phyloP scores from a whole-genome alignment of 2,113 vertebrate species.

The Thamnaconus septentrionalis region DNA sequence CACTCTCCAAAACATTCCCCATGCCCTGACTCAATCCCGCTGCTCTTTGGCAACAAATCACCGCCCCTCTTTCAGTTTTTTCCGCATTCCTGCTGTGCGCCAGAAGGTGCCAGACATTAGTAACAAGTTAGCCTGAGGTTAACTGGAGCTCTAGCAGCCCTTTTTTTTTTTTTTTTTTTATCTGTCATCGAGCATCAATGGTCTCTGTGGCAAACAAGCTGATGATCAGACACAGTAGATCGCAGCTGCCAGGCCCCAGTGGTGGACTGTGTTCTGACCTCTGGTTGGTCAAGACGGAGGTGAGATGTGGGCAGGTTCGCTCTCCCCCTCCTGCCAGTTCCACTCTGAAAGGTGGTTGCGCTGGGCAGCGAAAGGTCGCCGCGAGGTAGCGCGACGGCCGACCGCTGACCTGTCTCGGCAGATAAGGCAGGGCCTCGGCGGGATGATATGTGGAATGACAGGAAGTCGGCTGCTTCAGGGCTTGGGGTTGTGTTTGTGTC shows the following conservation, averaged over 20 bases:
- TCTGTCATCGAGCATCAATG: conserved; percentile 1
- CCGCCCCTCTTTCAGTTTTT: no score
- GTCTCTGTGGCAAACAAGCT: neutral
- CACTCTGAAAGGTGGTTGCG: conserved; percentile 26
- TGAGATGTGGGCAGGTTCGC: neutral
- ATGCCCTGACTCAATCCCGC: no score
- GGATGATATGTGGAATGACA: conserved; percentile 35
- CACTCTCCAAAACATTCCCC: no score
- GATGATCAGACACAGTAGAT: conserved; percentile 15
- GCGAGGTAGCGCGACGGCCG: conserved; percentile 17
- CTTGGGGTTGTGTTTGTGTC: conserved; percentile 2
- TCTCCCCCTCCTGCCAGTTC: conserved; percentile 6
- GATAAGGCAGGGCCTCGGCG: conserved; percentile 22
- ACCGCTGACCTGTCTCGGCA: conserved; percentile 31
- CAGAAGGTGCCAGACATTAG: no score
- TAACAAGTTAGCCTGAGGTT: neutral
- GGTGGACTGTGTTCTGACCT: conserved; percentile 24
- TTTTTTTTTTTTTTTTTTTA: neutral
- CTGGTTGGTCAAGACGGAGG: conserved; percentile 19
- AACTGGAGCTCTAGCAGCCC: neutral
- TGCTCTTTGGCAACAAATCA: no score
- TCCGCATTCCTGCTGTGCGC: no score
- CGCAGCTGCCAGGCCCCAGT: neutral
- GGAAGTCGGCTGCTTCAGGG: conserved; percentile 26
- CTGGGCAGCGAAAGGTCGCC: conserved; percentile 47